Evolutionary conservation across 1,140 invertebrate species (phyloP), one percentile per base, ranked within the genome.

Genomic region (Pseudomyrmex concolor): DNA sequence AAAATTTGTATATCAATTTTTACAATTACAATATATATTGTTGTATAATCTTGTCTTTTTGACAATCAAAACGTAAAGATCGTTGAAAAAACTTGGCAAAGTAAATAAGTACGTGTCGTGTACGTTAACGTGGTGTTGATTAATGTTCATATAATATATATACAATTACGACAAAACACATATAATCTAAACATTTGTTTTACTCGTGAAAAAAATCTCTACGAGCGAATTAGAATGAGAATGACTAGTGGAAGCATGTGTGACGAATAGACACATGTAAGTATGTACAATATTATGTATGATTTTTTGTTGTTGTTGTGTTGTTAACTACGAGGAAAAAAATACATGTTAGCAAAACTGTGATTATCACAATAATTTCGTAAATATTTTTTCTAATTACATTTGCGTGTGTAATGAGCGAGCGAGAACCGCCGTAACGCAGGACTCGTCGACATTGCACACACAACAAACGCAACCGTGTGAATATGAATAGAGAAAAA

Each of bases 401-500:
- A 62, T 62, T 74, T 25, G 55, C 55, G 62, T 50, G 60, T 57
- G 54, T 25, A 8, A 64, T 34, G 48, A 59, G 8, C 17, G 12
- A 12, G 2, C 22, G 13, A 71, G 9, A 17, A 34, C 50, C 70
- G 25, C 2, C 54, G 12, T 8, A 43, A 73, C 54, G 22, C 54
- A 22, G 66, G 25, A 48, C 43, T 57, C 50, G 48, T 19, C 12
- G 48, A 45, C 67, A 10, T 51, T 71, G 8, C 78, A 85, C 90
- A 89, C 86, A 90, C 84, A 70, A 74, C 86, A 91, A 92, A 91
- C 82, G 77, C 64, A 59, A 84, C 73, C 34, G 34, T 34, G 34
- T 34, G 34, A 22, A 78, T 87, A 90, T 70, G 84, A 86, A 84
- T 74, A 89, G 82, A 85, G 67, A 84, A 64, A 84, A 73, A 70